These are phyloP conservation scores for Pinna nobilis DNA, from an alignment of 1,140 invertebrate species.

Conservation along the genomic window DNA sequence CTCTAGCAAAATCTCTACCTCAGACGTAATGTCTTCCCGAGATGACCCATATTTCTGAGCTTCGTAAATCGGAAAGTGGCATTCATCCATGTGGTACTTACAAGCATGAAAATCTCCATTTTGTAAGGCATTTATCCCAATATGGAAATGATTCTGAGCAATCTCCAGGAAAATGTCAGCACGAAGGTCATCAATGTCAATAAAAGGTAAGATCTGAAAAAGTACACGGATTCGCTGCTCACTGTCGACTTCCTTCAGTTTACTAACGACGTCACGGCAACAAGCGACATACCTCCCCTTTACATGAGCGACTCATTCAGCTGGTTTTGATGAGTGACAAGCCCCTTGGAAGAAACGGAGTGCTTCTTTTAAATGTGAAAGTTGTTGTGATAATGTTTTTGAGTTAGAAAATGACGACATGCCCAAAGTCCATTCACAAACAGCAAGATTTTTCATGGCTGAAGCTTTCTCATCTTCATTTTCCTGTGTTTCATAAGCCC, in stretches of 20 bases:
- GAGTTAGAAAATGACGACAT: too few species aligned
- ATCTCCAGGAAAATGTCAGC: not conserved
- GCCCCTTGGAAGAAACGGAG: not conserved
- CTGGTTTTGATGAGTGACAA: not conserved
- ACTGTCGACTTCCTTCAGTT: not conserved
- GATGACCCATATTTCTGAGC: constrained; percentile 13
- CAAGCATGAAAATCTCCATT: constrained; percentile 31
- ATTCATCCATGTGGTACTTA: constrained; percentile 36
- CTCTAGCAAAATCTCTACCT: constrained; percentile 26
- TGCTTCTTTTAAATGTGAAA: too few species aligned
- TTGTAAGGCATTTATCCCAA: constrained; percentile 21
- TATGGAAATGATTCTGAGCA: constrained; percentile 22
- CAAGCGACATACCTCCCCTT: not conserved
- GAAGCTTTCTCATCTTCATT: constrained; percentile 1
- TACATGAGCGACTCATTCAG: not conserved
- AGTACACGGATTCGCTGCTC: not conserved
- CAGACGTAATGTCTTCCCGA: not conserved
- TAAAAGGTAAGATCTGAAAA: not conserved
- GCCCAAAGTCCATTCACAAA: constrained; percentile 19
- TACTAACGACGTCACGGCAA: not conserved
- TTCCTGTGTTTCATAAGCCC: not conserved
- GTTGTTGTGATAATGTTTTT: too few species aligned
- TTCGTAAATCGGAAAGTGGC: constrained; percentile 46
- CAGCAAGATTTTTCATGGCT: constrained; percentile 5
- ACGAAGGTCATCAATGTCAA: not conserved